Conservation (phyloP, 2,113 vertebrate genomes). For the Neoarius graeffei region DNA sequence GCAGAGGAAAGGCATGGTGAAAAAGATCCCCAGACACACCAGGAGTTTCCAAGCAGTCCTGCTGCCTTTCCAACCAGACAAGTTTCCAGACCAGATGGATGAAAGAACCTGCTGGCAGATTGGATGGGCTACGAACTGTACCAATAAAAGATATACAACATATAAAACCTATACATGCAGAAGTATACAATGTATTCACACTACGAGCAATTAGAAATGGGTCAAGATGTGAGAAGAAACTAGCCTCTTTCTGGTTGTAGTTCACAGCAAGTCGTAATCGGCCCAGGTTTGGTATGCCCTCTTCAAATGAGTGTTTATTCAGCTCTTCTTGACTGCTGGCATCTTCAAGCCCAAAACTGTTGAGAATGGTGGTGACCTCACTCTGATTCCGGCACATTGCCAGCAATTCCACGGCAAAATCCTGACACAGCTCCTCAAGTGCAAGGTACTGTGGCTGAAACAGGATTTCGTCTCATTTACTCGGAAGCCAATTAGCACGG, state of each 20-base stretch:
- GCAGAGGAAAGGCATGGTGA: constrained; percentile 86
- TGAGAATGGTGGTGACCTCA: constrained; percentile 85
- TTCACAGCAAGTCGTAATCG: constrained; percentile 84
- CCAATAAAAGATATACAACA: not conserved
- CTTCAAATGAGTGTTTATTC: constrained; percentile 81
- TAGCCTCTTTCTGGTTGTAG: constrained; percentile 86
- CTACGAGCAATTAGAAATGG: not conserved
- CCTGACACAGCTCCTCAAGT: constrained; percentile 83
- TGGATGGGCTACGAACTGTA: constrained; percentile 87
- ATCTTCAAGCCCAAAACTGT: constrained; percentile 69
- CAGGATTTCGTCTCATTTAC: not conserved
- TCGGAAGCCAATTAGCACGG: not conserved
- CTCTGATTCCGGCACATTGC: constrained; percentile 92
- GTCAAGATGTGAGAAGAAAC: not conserved
- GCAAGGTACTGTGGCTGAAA: constrained; percentile 83
- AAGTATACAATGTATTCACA: not conserved
- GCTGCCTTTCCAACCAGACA: constrained; percentile 86
- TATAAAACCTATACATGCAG: not conserved
- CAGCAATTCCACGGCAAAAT: constrained; percentile 86
- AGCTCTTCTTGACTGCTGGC: constrained; percentile 70
- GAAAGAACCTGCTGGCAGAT: constrained; percentile 93
- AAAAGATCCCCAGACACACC: constrained; percentile 80
- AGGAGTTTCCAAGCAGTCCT: constrained; percentile 82
- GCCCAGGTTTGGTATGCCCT: constrained; percentile 85
- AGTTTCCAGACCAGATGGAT: constrained; percentile 86